Base-by-base conservation (phyloP, 2,797 vertebrate species). In the Cyprinella venusta region DNA sequence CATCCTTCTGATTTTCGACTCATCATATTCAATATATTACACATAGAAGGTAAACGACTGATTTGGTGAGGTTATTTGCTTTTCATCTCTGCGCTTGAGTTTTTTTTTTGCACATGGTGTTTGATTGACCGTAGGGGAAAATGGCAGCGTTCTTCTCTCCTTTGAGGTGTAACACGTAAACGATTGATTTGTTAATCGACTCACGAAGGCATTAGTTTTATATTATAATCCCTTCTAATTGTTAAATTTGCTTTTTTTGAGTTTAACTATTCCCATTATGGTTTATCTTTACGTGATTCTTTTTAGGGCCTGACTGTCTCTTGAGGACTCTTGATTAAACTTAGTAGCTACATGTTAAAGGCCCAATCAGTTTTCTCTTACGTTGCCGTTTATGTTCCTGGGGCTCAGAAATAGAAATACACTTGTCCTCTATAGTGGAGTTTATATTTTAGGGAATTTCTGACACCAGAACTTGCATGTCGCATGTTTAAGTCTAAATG, bases 1-100 rank as follows among this genome's bases (percentile, higher is more conserved):
- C 94, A 96, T 96, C 95, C 52, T 7, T 0, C 4, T 15, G 8
- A 2, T 8, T 81, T 24, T 7, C 19, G 19, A 40, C 2, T 0
- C n/a, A 1, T 78, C 2, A 0, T 19, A 0, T 4, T 18, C 1
- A 21, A 0, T 5, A 40, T 6, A 1, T 16, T 6, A 8, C 0
- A 8, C 16, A 18, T 8, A 24, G 8, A 63, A 19, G 13, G 0
- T 3, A 18, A 24, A 38, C 0, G 0, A 50, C 2, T 12, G 9
- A 10, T 52, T 74, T 1, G 0, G 1, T 18, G 26, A 19, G 24
- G 2, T 9, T 74, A 10, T 50, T 8, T 33, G 7, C 3, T 12
- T 12, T 19, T 8, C 19, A 18, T 5, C 9, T 6, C 15, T 2
- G 10, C 0, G 1, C 3, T 8, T 4, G 19, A 19, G 13, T 30